phyloP scores from a whole-genome alignment of 2,797 vertebrate genomes.

The Brotula barbata region DNA sequence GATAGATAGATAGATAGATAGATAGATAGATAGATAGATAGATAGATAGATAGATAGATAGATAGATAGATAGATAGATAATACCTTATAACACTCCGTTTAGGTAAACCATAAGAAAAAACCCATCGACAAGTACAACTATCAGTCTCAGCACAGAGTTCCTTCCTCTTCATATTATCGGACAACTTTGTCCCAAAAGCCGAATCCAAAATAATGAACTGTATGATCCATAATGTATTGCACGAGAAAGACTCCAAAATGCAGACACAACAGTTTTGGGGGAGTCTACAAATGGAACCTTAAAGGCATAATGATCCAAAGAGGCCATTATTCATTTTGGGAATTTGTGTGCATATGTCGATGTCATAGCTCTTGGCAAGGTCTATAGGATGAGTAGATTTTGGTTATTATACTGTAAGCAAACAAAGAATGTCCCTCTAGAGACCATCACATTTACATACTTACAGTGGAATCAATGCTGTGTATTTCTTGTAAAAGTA shows the following conservation, averaged over 20 bases:
- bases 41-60: too few relatives aligned
- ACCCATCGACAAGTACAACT: background rate
- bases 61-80: too few relatives aligned
- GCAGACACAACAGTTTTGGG: constrained; percentile 20
- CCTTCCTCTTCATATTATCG: constrained; percentile 36
- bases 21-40: too few relatives aligned
- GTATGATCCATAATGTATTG: constrained; percentile 25
- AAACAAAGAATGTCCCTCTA: constrained; percentile 39
- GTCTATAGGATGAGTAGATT: constrained; percentile 36
- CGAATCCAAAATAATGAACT: constrained; percentile 45
- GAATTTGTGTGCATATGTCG: constrained; percentile 23
- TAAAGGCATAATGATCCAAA: constrained; percentile 19
- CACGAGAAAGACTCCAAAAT: constrained; percentile 28
- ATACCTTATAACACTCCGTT: too few relatives aligned
- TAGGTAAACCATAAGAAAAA: too few relatives aligned
- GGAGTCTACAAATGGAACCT: constrained; percentile 32
- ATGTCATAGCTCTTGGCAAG: constrained; percentile 55
- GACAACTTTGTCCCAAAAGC: constrained; percentile 42
- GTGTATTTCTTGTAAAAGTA: too few relatives aligned
- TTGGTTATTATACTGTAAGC: constrained; percentile 52
- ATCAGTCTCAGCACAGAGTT: background rate
- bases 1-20: background rate
- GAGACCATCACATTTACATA: constrained; percentile 23
- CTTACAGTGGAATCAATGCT: constrained; percentile 12
- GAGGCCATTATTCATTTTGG: constrained; percentile 29